Percentiles rank a stretch among this genome's conserved stretches.
phyloP scores from a whole-genome alignment of 2,797 vertebrate species.

The Enteromius mattozi region DNA sequence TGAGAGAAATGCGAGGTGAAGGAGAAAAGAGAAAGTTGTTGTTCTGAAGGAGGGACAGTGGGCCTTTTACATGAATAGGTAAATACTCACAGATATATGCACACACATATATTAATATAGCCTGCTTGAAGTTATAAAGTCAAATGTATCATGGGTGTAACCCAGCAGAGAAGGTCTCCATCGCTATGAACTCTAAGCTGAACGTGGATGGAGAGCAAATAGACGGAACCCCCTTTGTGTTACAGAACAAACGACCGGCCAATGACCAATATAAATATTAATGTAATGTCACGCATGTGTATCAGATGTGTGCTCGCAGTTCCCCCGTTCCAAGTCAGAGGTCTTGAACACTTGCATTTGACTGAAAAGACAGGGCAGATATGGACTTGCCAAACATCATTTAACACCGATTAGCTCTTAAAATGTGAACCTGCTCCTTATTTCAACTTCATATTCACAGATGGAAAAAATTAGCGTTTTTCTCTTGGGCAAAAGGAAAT shows the following conservation, averaged over 20 bases:
- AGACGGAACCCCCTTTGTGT: slow-evolving; percentile 36
- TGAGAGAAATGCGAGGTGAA: slow-evolving; percentile 46
- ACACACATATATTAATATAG: slow-evolving; percentile 58
- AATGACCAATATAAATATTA: slow-evolving; percentile 42
- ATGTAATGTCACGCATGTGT: slow-evolving; percentile 47
- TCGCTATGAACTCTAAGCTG: slow-evolving; percentile 69
- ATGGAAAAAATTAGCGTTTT: slow-evolving; percentile 71
- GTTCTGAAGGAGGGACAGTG: slow-evolving; percentile 75
- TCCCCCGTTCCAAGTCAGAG: slow-evolving; percentile 40
- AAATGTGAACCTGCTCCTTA: slow-evolving; percentile 51
- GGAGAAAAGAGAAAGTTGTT: slow-evolving; percentile 65
- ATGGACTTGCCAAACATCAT: slow-evolving; percentile 60
- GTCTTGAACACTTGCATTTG: slow-evolving; percentile 54
- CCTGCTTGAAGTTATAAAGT: slow-evolving; percentile 56
- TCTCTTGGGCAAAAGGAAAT: slow-evolving; percentile 75
- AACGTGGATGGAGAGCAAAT: slow-evolving; percentile 63
- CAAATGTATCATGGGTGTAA: slow-evolving; percentile 58
- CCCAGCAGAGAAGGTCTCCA: slow-evolving; percentile 72
- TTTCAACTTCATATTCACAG: slow-evolving; percentile 56
- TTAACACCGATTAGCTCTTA: slow-evolving; percentile 37
- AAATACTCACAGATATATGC: slow-evolving; percentile 59
- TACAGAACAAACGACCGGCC: slow-evolving; percentile 49
- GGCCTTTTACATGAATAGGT: slow-evolving; percentile 76
- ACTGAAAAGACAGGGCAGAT: slow-evolving; percentile 44
- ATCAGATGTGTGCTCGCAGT: slow-evolving; percentile 51